Percentiles rank a stretch among this genome's conserved stretches.
phyloP scores from a whole-genome alignment of 1,140 invertebrate species.

The Batillaria attramentaria region DNA sequence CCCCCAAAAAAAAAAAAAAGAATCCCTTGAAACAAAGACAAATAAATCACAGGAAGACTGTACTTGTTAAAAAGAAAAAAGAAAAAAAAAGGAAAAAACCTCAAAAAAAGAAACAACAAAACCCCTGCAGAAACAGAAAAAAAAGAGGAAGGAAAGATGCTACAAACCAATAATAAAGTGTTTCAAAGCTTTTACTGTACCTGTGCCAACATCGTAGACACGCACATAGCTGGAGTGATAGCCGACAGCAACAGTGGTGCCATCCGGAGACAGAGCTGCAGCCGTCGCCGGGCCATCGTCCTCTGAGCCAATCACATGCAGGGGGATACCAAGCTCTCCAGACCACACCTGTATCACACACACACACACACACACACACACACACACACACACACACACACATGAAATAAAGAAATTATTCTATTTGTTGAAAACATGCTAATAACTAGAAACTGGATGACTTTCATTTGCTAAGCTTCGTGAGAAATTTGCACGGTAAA shows the following conservation, averaged over 20 bases:
- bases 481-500: no score
- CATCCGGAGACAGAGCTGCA: conserved; percentile 56
- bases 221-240: conserved; percentile 65
- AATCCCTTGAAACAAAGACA: background rate
- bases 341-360: conserved; percentile 64
- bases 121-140: background rate
- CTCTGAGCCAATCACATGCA: conserved; percentile 52
- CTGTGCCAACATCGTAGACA: conserved; percentile 60
- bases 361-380: no score
- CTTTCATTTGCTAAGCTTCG: no score
- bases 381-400: no score
- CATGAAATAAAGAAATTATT: no score
- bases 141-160: background rate
- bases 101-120: background rate
- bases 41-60: background rate
- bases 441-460: no score
- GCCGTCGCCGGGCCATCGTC: conserved; percentile 56
- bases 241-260: conserved; percentile 59
- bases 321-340: conserved; percentile 62
- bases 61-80: no score
- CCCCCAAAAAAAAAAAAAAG: background rate
- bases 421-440: no score
- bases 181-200: conserved; percentile 37
- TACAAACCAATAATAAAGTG: background rate
- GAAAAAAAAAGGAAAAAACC: no score